Base-by-base conservation (phyloP, 2,888 invertebrate genomes). In the Andrena minutula region DNA sequence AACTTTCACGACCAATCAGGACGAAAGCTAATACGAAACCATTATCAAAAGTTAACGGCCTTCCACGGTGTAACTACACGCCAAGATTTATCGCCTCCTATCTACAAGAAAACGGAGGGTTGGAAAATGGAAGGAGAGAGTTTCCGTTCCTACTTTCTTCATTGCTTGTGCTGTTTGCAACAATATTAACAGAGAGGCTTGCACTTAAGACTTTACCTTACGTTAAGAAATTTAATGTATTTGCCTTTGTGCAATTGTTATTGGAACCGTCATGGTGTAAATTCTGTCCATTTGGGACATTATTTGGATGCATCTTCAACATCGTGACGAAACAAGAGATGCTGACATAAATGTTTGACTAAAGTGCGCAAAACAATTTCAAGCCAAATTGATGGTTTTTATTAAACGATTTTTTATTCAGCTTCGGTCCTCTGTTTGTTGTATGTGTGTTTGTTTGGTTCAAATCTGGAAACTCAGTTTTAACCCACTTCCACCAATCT, bases 21-120 rank as follows among this genome's bases (percentile, higher is more conserved):
- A 87, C 79, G 4, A 83, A 81, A 83, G 87, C 83, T 87, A 87
- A 87, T 87, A 87, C 80, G 75, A 75, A 79, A 74, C 76, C 83
- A 82, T 85, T 85, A 85, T 85, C 81, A 73, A 60, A 76, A 82
- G 76, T 82, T 87, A 87, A 85, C 78, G 75, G 66, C 68, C 58
- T 79, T 76, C 65, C 72, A 71, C 75, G 69, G 64, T 53, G 76
- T 86, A 82, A 75, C 76, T 77, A 73, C 76, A 56, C 61, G 32
- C 69, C 63, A 64, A 63, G 76, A 86, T 86, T 87, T 87, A 87
- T 87, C 64, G 86, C 78, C 56, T 58, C 78, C 56, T 61, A 30
- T 79, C 58, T 61, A n/a, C 51, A 32, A 23, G 58, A n/a, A 63
- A 66, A 69, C 71, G 82, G 60, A 69, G 26, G n/a, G 35, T 20